Base-by-base conservation (phyloP, 2,888 invertebrate genomes). In the Pegoplata infirma region DNA sequence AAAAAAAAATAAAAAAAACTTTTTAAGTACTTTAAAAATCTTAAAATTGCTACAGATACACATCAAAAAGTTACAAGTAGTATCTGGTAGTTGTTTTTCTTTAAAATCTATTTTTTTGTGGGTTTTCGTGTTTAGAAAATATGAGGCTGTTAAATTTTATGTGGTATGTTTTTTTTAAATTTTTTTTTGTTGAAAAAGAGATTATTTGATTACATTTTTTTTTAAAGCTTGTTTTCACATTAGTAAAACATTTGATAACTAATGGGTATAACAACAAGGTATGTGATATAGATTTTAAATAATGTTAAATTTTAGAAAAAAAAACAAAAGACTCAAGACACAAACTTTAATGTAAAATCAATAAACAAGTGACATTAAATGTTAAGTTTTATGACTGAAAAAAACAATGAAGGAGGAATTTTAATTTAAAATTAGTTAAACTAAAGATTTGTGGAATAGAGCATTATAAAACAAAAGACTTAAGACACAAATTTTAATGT, bases 131-230 rank as follows among this genome's bases (percentile, higher is more conserved):
- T 17, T 21, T 49, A 12, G 23, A 69, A 77, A 58, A 68, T 69
- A 73, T 58, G 63, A 64, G 68, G 58, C 49, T 66, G 19, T 61
- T 64, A 61, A 59, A 71, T 71, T 66, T 78, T 40, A 78, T 78
- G 47, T 40, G 44, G 53, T 69, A 66, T 55, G 36, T 68, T 66
- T 74, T 63, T 58, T 49, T 32, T n/a, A n/a, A n/a, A n/a, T n/a
- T 2, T 32, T 32, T 32, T 32, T 32, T 12, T 32, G 12, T 8
- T 10, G 32, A 10, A 32, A 32, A 32, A 10, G 10, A 32, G 32
- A 32, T 32, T 32, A 7, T 28, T 28, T 32, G 8, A 12, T 10
- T 32, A 32, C 8, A 12, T 10, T 32, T 32, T 32, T 32, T 32
- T 10, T 32, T 10, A 32, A 10, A 32, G 10, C 32, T 32, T 32